These are phyloP conservation scores for Pygoscelis adeliae DNA, from an alignment of 2,113 vertebrate genomes.

Conservation along the genomic window DNA sequence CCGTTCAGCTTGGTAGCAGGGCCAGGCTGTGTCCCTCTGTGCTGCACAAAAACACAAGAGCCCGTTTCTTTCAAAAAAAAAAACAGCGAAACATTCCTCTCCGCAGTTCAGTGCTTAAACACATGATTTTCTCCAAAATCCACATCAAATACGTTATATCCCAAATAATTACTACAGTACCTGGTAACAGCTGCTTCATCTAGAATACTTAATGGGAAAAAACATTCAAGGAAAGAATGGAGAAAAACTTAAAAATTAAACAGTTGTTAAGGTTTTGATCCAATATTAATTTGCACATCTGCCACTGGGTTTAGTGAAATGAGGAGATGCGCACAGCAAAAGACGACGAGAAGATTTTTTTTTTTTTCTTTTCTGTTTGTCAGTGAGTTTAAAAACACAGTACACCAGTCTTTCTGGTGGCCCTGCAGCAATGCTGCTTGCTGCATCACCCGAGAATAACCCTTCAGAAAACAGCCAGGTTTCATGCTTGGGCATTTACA, in stretches of 20 bases:
- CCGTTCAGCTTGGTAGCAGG: not conserved
- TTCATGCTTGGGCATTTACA: not conserved
- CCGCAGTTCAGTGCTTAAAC: not conserved
- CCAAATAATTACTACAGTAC: not conserved
- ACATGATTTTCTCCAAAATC: not conserved
- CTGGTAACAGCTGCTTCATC: not conserved
- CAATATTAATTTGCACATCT: slow-evolving; percentile 20
- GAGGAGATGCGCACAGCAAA: not conserved
- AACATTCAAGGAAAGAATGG: not conserved
- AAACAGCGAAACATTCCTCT: not conserved
- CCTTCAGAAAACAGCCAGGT: not conserved
- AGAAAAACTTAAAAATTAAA: slow-evolving; percentile 16
- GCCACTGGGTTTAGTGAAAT: not conserved
- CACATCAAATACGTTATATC: not conserved
- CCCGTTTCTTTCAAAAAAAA: not conserved
- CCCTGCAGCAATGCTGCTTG: not conserved
- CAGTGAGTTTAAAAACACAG: not conserved
- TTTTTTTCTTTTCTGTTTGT: not conserved
- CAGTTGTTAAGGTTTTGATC: not conserved
- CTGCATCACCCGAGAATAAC: not conserved
- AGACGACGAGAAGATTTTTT: not conserved
- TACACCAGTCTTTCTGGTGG: not conserved
- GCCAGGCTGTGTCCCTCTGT: not conserved
- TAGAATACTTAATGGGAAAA: not conserved
- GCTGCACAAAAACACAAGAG: not conserved